Evolutionary conservation across 2,797 vertebrate species (phyloP).

Genomic region (Hippopotamyrus pictus): DNA sequence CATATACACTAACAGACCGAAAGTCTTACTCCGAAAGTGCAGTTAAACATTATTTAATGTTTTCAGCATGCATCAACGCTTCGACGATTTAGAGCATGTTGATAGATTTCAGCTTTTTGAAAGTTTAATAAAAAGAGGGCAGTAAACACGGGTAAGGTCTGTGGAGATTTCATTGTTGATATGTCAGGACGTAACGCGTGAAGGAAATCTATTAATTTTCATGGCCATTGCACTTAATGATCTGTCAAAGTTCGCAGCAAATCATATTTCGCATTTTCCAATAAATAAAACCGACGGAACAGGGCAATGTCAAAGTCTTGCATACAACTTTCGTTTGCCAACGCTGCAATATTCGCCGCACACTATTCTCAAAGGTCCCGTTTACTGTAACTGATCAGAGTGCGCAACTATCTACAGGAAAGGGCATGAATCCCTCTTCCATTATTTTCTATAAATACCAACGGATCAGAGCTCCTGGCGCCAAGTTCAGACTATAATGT

Average conservation of each 20-base stretch:
- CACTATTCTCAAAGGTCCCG: neutral
- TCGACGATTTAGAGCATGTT: constrained; percentile 30
- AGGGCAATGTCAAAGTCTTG: constrained; percentile 9
- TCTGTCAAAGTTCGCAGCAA: neutral
- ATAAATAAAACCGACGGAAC: neutral
- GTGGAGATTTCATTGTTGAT: constrained; percentile 21
- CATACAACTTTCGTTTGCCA: neutral
- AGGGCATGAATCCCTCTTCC: neutral
- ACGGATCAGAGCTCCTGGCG: constrained; percentile 48
- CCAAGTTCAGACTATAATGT: constrained; percentile 46
- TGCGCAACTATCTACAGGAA: neutral
- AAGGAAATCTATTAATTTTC: constrained; percentile 17
- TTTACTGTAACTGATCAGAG: neutral
- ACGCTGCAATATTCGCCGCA: neutral
- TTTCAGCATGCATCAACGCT: neutral
- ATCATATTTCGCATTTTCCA: constrained; percentile 1
- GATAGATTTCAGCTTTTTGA: constrained; percentile 31
- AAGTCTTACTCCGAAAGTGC: neutral
- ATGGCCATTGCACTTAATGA: constrained; percentile 22
- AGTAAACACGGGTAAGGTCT: constrained; percentile 30
- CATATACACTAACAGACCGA: neutral
- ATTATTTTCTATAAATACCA: constrained; percentile 55
- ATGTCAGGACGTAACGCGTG: constrained; percentile 1
- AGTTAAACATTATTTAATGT: neutral
- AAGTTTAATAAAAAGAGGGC: constrained; percentile 36